phyloP scores from a whole-genome alignment of 92 coral and sea anemone genomes.

The Epizoanthus illoricatus region DNA sequence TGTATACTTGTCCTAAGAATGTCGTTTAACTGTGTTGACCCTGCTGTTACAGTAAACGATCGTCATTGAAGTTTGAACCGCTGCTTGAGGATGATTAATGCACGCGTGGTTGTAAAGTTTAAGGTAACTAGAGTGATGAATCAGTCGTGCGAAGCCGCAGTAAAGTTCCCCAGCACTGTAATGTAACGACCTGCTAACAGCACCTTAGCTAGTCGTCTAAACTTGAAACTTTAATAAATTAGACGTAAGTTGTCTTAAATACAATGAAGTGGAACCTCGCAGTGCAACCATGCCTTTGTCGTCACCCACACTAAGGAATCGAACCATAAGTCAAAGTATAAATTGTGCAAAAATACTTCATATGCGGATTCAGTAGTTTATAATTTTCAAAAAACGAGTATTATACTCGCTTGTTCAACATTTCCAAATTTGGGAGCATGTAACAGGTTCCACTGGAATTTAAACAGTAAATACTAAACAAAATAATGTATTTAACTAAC shows the following conservation, averaged over 20 bases:
- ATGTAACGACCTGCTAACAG: neutral
- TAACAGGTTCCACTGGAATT: too few relatives aligned
- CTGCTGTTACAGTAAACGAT: conserved; percentile 19
- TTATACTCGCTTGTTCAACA: too few relatives aligned
- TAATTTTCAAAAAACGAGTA: too few relatives aligned
- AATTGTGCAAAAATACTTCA: too few relatives aligned
- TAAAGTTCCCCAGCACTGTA: conserved; percentile 9
- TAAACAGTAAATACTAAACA: too few relatives aligned
- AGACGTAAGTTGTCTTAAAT: neutral
- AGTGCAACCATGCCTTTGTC: too few relatives aligned
- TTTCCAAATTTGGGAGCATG: too few relatives aligned
- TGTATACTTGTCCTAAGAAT: neutral
- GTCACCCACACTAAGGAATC: too few relatives aligned
- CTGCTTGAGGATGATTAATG: conserved; percentile 19
- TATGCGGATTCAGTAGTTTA: too few relatives aligned
- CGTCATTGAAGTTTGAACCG: conserved; percentile 15
- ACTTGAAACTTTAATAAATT: neutral
- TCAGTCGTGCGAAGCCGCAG: neutral
- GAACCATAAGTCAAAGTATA: too few relatives aligned
- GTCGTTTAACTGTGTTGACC: neutral
- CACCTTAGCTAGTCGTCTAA: neutral
- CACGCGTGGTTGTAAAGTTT: neutral
- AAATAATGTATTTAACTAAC: too few relatives aligned
- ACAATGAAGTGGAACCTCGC: neutral
- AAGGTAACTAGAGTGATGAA: conserved; percentile 2